A percentile compares a stretch with the other conserved stretches of the same genome.
These are phyloP conservation scores for Aphaenogaster ashmeadi DNA, from an alignment of 1,140 invertebrate species.

Conservation along the genomic window DNA sequence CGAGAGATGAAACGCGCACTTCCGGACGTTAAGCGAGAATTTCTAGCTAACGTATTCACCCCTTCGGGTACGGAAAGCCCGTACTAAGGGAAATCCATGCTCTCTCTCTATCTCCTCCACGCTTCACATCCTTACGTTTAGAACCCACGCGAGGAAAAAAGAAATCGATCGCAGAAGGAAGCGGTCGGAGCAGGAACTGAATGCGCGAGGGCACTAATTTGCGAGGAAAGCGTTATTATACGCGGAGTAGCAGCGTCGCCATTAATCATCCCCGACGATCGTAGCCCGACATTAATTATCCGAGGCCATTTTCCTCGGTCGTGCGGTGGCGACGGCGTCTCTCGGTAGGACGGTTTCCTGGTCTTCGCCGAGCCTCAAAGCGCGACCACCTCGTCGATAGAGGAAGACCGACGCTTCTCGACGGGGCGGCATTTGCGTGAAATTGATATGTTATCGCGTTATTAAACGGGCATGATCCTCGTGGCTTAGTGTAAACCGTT, in stretches of 20 bases:
- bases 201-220: constrained; percentile 81
- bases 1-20: constrained; percentile 22
- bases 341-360: constrained; percentile 74
- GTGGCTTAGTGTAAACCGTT: constrained; percentile 78
- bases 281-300: constrained; percentile 84
- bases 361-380: constrained; percentile 71
- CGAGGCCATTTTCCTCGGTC: constrained; percentile 81
- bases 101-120: neutral
- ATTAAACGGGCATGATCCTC: constrained; percentile 80
- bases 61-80: constrained; percentile 27
- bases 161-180: constrained; percentile 72
- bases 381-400: constrained; percentile 67
- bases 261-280: constrained; percentile 81
- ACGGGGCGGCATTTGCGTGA: constrained; percentile 78
- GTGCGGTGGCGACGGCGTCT: constrained; percentile 64
- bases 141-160: constrained; percentile 34
- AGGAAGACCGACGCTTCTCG: constrained; percentile 58
- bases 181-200: constrained; percentile 61
- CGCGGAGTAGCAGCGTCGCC: constrained; percentile 71
- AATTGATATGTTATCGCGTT: constrained; percentile 85
- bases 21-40: constrained; percentile 48
- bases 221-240: constrained; percentile 81
- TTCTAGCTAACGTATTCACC: constrained; percentile 59
- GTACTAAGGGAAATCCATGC: constrained; percentile 37
- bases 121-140: constrained; percentile 30